Base-by-base conservation (phyloP, 2,113 vertebrate species). In the Cepphus grylle region DNA sequence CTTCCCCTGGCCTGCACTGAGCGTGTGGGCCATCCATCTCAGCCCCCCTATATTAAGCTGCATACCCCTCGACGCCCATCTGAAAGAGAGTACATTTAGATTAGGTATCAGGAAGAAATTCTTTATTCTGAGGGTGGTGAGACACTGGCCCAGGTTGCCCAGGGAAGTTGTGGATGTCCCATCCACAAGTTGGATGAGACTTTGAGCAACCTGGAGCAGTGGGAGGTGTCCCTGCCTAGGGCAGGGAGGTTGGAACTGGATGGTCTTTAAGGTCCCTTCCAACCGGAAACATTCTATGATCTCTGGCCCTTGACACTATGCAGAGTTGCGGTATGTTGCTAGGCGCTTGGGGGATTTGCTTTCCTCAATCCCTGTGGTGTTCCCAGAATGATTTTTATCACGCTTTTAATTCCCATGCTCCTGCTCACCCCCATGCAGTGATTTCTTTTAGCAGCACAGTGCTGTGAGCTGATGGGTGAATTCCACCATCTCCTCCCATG, bases 351-450 rank as follows among this genome's bases (percentile, higher is more conserved):
- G n/a, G n/a, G n/a, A n/a, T n/a, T n/a, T 50, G 29, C 5, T 11
- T 70, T 47, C 16, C n/a, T 73, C 22, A 1, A 7, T 29, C 47
- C 3, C 1, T 19, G 30, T 36, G 36, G 7, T 30, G 6, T 22
- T 81, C 21, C 27, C 36, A 10, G 50, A 11, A 8, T 0, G 1
- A 25, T 43, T 83, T 80, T 73, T 42, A 15, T 40, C 34, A 14
- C 18, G 0, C 2, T 45, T 27, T 10, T 12, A n/a, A 40, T 83
- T 56, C 9, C 43, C 1, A 0, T 21, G 11, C 16, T n/a, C 19
- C 12, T 40, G 27, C 12, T 77, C 2, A 2, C 6, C 17, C 6
- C 9, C 0, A 0, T 3, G 27, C 36, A n/a, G 16, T 10, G 45
- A n/a, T 85, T 84, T 73, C 9, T 19, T 43, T 9, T 7, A 13